These are phyloP conservation scores for Chlorops oryzae DNA, from an alignment of 1,140 invertebrate genomes.

Conservation along the genomic window DNA sequence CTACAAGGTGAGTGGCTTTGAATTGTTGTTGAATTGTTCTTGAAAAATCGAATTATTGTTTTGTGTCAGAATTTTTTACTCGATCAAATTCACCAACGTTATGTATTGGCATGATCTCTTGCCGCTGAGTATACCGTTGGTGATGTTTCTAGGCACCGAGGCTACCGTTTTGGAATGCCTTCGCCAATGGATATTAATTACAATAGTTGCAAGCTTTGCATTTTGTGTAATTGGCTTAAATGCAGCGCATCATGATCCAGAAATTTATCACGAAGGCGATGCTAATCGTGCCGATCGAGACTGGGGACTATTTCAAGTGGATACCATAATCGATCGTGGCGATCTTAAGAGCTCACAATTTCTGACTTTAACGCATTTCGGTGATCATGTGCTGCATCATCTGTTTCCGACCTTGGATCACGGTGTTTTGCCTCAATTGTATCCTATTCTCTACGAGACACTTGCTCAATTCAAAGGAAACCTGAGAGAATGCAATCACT, in stretches of 20 bases:
- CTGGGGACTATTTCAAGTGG: conserved; percentile 74
- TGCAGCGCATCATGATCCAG: conserved; percentile 75
- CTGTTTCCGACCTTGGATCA: conserved; percentile 77
- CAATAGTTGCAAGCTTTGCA: conserved; percentile 54
- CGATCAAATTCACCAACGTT: conserved; percentile 21
- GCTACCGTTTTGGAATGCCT: conserved; percentile 28
- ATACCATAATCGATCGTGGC: conserved; percentile 64
- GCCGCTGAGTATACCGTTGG: conserved; percentile 49
- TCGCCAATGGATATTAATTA: conserved; percentile 56
- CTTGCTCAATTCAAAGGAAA: conserved; percentile 61
- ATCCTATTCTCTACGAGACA: conserved; percentile 59
- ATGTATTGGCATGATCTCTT: conserved; percentile 46
- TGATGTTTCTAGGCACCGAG: conserved; percentile 49
- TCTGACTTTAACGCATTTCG: conserved; percentile 64
- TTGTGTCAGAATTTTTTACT: conserved; percentile 19
- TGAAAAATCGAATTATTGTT: background rate
- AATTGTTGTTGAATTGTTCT: background rate
- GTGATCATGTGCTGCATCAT: conserved; percentile 73
- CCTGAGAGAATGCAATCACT: conserved; percentile 51
- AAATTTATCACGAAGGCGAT: conserved; percentile 78
- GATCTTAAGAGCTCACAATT: conserved; percentile 63
- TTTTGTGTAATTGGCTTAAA: conserved; percentile 64
- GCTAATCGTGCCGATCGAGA: conserved; percentile 54
- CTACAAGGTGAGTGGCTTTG: conserved; percentile 48
- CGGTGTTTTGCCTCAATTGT: conserved; percentile 57